Evolutionary conservation across 1,140 invertebrate genomes (phyloP).

Genomic region (Anastatus disparis): DNA sequence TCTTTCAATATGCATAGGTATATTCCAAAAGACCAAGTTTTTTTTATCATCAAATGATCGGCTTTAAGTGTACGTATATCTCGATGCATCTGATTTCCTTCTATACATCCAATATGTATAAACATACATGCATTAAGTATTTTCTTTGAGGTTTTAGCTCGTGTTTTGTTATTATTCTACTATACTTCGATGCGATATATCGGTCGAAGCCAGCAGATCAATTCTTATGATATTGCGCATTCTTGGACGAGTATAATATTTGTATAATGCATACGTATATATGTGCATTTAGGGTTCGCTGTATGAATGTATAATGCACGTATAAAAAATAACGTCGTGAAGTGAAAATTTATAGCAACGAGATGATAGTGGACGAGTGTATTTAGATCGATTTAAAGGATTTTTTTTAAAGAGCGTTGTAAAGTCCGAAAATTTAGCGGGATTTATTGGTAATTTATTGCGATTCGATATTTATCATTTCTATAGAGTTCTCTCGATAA

Average conservation of each 20-base stretch:
- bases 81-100: constrained; percentile 26
- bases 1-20: background rate
- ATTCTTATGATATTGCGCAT: constrained; percentile 27
- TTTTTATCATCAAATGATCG: too few species aligned
- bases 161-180: constrained; percentile 24
- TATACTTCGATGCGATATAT: background rate
- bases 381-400: too few species aligned
- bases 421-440: background rate
- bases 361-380: background rate
- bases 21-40: too few species aligned
- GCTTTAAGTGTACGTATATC: background rate
- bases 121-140: too few species aligned
- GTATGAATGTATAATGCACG: background rate
- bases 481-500: background rate
- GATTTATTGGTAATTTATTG: background rate
- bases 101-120: background rate
- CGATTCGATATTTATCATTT: constrained; percentile 19
- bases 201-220: background rate
- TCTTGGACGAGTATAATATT: background rate
- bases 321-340: constrained; percentile 1
- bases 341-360: background rate
- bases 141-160: too few species aligned
- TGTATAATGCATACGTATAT: background rate
- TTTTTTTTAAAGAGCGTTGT: background rate
- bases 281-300: background rate